These are phyloP conservation scores for Cichladusa arquata DNA, from an alignment of 2,113 vertebrate genomes.

Conservation along the genomic window DNA sequence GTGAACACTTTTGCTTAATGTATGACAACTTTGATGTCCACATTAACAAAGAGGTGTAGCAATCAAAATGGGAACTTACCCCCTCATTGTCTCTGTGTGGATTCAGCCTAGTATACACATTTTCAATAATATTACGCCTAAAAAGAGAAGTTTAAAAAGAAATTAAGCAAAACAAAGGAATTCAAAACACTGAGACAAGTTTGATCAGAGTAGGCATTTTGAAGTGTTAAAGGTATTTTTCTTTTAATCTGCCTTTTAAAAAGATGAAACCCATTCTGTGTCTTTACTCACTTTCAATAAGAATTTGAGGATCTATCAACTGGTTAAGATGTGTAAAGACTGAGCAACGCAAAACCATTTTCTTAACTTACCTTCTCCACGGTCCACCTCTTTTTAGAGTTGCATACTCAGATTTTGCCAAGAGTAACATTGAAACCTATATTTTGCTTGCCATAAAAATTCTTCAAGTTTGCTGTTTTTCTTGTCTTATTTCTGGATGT, in stretches of 20 bases:
- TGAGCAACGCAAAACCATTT: background rate
- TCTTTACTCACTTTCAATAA: background rate
- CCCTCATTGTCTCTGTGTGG: constrained; percentile 95
- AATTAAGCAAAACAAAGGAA: background rate
- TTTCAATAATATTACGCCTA: constrained; percentile 97
- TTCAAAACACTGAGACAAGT: background rate
- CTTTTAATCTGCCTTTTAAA: background rate
- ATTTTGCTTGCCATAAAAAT: background rate
- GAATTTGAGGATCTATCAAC: background rate
- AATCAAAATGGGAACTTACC: constrained; percentile 83
- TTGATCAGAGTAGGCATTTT: background rate
- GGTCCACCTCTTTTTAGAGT: background rate
- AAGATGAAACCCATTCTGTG: background rate
- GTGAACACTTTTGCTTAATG: background rate
- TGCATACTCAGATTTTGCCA: background rate
- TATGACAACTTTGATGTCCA: background rate
- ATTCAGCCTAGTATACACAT: constrained; percentile 95
- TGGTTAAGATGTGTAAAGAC: background rate
- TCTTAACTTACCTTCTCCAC: background rate
- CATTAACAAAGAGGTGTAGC: background rate
- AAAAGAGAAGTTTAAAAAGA: background rate
- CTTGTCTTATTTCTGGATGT: background rate
- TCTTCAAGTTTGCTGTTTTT: background rate
- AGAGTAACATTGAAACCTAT: background rate
- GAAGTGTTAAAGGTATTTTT: background rate